A percentile compares a stretch with the other conserved stretches of the same genome.
phyloP scores from a whole-genome alignment of 2,797 vertebrate genomes.

The Silurus lanzhouensis region DNA sequence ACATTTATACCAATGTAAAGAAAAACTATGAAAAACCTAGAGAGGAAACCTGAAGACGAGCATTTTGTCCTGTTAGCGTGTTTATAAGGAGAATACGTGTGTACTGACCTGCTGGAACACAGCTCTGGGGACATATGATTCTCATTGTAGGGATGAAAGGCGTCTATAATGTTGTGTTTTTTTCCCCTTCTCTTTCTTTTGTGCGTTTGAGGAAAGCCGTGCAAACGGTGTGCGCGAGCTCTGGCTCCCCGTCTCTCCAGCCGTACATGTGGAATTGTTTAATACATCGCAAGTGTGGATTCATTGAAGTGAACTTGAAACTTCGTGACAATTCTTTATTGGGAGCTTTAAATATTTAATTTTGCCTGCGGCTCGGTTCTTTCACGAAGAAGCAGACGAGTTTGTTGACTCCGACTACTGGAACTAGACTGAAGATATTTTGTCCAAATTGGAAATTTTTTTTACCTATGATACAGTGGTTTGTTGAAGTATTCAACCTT shows the following conservation, averaged over 20 bases:
- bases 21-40: too few species aligned
- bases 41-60: too few species aligned
- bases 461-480: not conserved
- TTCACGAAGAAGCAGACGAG: slow-evolving; percentile 26
- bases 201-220: slow-evolving; percentile 40
- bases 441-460: not conserved
- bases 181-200: slow-evolving; percentile 36
- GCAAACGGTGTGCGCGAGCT: slow-evolving; percentile 12
- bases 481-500: slow-evolving; percentile 7
- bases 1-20: too few species aligned
- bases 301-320: slow-evolving; percentile 54
- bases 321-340: slow-evolving; percentile 52
- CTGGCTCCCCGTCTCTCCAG: slow-evolving; percentile 29
- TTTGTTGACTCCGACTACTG: not conserved
- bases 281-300: slow-evolving; percentile 44
- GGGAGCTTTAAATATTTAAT: not conserved
- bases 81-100: not conserved
- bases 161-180: slow-evolving; percentile 48
- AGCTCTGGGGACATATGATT: slow-evolving; percentile 50
- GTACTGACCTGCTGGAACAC: slow-evolving; percentile 33
- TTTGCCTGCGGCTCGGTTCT: not conserved
- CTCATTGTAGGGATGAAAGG: slow-evolving; percentile 57
- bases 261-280: slow-evolving; percentile 51
- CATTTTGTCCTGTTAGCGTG: not conserved
- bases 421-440: not conserved